Conservation (phyloP, 2,888 invertebrate genomes). For the Spatulosminthurus flaviceps region DNA sequence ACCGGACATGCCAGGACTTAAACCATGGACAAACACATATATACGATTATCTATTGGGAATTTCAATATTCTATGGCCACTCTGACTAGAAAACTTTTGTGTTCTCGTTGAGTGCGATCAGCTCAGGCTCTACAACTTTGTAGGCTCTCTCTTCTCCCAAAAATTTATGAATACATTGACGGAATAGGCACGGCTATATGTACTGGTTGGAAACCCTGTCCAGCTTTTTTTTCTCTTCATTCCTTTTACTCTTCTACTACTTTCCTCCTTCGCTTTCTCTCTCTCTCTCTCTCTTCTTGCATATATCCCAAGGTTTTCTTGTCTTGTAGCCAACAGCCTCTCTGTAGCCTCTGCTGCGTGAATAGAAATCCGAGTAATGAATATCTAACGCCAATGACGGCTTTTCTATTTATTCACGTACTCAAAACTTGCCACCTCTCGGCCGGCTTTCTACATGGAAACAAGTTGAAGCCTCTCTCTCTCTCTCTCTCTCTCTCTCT, state of each 20-base stretch:
- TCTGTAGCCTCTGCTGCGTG: not conserved
- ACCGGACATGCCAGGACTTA: conserved; percentile 18
- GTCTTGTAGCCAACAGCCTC: not conserved
- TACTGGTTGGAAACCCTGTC: conserved; percentile 38
- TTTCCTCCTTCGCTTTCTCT: not conserved
- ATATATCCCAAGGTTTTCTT: not conserved
- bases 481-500: conserved; percentile 25
- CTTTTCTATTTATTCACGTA: conserved; percentile 40
- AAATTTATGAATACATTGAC: conserved; percentile 58
- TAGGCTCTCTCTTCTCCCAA: conserved; percentile 41
- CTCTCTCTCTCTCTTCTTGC: not conserved
- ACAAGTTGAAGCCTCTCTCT: not conserved
- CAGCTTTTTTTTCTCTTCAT: not conserved
- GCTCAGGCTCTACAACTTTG: conserved; percentile 39
- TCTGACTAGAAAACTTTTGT: conserved; percentile 50
- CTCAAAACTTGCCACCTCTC: conserved; percentile 9
- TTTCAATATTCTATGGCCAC: conserved; percentile 56
- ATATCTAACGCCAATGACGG: conserved; percentile 38
- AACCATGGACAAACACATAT: conserved; percentile 32
- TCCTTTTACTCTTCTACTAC: too few relatives aligned
- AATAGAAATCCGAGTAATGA: conserved; percentile 34
- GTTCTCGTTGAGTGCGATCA: conserved; percentile 27
- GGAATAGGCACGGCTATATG: conserved; percentile 42
- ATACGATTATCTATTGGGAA: conserved; percentile 56
- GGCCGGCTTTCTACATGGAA: too few relatives aligned